Evolutionary conservation across 2,888 invertebrate genomes (phyloP), one percentile per base, ranked within the genome.

Genomic region (Plagiodera versicolora): DNA sequence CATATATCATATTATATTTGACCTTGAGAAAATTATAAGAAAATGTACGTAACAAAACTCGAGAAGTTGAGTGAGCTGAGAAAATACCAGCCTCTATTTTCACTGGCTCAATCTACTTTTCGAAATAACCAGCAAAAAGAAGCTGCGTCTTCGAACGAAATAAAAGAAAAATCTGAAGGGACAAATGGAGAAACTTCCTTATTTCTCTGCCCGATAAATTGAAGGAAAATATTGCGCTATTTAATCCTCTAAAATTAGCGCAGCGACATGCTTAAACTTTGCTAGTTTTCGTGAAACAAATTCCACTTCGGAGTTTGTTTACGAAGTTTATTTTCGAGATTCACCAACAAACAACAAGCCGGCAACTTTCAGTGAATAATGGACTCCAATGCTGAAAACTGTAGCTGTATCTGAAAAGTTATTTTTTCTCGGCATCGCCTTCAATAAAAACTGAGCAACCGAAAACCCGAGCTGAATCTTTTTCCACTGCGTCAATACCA

Each of bases 211-310:
- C 44, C 45, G 50, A 63, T 63, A 63, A 63, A 63, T 63, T 56
- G 59, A n/a, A 50, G 52, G 53, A 56, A 63, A 56, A 63, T 63
- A 49, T 57, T 54, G 57, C 44, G 48, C 30, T 45, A 60, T 52
- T 63, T 63, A 63, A 60, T 63, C 59, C 59, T 45, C 46, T 20
- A 53, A 64, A 69, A 69, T 69, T 67, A 69, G 66, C 61, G 35
- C 60, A 55, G 66, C 64, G 69, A 67, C 67, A 69, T 63, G 67
- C 67, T 60, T 65, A 64, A 69, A 69, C 64, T 69, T 66, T 53
- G 60, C 65, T 67, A 67, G 68, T 68, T 68, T 67, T 63, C 63
- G 55, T 62, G 63, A 63, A 68, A 69, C 69, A 68, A 69, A 69
- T 68, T 68, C 63, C 64, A 65, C 62, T 68, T 67, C 63, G 66